Base-by-base conservation (phyloP, 92 coral and sea anemone species). In the Anthopleura xanthogrammica region DNA sequence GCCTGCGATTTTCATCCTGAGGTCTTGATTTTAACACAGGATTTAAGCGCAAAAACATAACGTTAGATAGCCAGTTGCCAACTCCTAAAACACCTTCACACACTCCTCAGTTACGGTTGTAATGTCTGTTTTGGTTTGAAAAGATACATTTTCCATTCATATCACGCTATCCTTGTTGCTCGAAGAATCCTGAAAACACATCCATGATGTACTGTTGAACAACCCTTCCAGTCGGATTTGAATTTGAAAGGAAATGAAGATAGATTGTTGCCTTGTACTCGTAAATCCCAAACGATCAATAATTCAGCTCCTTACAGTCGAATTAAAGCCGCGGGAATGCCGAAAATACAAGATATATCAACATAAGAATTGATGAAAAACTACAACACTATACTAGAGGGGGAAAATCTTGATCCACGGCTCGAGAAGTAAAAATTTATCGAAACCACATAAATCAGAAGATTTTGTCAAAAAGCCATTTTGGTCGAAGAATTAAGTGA, bases 21-120 rank as follows among this genome's bases (percentile, higher is more conserved):
- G 88, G 57, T 81, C 93, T 84, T 14, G 90, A 65, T 9, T 88
- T 85, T 11, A 87, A 78, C 6, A 83, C 93, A 17, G 93, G 93
- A 11, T 89, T 89, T 39, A 86, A 88, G 58, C 89, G 84, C 56
- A 87, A 39, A 41, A 85, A 89, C 93, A 90, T 90, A 66, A 16
- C 78, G 78, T 75, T 16, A 40, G 57, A 73, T 16, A 60, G 86
- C 65, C 79, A 76, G 57, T 46, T 46, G 19, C 19, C 74, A 68
- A 12, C 74, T 36, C 74, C 42, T 68, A 12, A 70, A 46, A 70
- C 55, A 46, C 65, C 80, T 62, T 42, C 17, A 36, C 74, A 24
- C 74, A 24, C 74, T 68, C 43, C 41, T 68, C 16, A 29, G 20
- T 76, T 52, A 76, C 12, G 56, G 57, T 42, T 29, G 58, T 42